Conservation (phyloP, 2,888 invertebrate species). For the Troides oblongomaculatus region DNA sequence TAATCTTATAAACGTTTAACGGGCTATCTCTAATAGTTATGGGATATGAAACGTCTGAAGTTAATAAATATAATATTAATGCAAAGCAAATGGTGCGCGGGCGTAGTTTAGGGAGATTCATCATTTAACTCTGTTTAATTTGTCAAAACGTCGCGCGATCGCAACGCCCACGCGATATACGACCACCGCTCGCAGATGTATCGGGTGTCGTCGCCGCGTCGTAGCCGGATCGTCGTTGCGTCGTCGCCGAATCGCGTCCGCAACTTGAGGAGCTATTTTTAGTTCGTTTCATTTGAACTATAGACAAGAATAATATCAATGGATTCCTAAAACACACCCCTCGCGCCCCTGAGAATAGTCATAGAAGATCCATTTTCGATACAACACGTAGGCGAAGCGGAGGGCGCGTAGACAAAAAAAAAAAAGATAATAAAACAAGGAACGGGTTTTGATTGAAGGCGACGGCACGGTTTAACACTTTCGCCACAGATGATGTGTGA, state of each 20-base stretch:
- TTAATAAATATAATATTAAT: not conserved
- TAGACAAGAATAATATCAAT: slow-evolving; percentile 30
- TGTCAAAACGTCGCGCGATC: slow-evolving; percentile 34
- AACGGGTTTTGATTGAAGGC: slow-evolving; percentile 58
- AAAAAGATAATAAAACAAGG: slow-evolving; percentile 45
- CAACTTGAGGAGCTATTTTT: slow-evolving; percentile 39
- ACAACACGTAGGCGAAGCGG: slow-evolving; percentile 56
- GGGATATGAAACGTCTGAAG: too few relatives aligned
- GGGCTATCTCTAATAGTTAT: too few relatives aligned
- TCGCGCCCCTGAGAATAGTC: slow-evolving; percentile 1
- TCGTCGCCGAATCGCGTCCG: slow-evolving; percentile 27
- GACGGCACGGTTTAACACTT: slow-evolving; percentile 62
- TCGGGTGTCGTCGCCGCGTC: slow-evolving; percentile 37
- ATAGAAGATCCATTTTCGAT: slow-evolving; percentile 29
- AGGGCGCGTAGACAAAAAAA: slow-evolving; percentile 37
- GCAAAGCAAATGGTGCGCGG: slow-evolving; percentile 4
- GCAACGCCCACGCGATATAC: slow-evolving; percentile 42
- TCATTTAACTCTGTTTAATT: slow-evolving; percentile 32
- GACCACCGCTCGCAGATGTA: slow-evolving; percentile 43
- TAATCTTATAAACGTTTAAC: too few relatives aligned
- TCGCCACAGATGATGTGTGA: slow-evolving; percentile 75
- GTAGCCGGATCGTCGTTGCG: too few relatives aligned
- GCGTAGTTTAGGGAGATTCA: slow-evolving; percentile 11
- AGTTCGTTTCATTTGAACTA: slow-evolving; percentile 44
- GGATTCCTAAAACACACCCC: too few relatives aligned